A percentile compares a stretch with the other conserved stretches of the same genome.
phyloP scores from a whole-genome alignment of 2,888 invertebrate genomes.

The Diadegma fenestrale region DNA sequence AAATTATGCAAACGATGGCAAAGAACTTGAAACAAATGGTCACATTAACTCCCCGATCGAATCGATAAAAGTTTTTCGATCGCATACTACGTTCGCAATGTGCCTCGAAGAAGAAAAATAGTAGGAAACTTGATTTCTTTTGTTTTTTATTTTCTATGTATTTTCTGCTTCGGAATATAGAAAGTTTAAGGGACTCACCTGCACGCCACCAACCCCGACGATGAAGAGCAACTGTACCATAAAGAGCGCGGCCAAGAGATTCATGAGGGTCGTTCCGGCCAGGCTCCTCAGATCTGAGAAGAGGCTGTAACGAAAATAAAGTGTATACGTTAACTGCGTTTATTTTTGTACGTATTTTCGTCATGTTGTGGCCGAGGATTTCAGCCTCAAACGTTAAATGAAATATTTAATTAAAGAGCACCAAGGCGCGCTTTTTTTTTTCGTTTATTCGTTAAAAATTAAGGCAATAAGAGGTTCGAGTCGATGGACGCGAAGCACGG shows the following conservation, averaged over 20 bases:
- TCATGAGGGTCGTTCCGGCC: conserved; percentile 89
- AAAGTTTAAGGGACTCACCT: conserved; percentile 84
- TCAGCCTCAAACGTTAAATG: background rate
- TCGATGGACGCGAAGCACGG: background rate
- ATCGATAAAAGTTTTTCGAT: background rate
- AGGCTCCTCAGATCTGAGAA: conserved; percentile 89
- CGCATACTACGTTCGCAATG: no score
- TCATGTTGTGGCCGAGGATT: background rate
- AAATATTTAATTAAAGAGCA: conserved; percentile 5
- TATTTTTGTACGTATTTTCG: background rate
- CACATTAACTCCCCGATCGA: background rate
- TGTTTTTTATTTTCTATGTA: background rate
- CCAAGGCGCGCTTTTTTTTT: background rate
- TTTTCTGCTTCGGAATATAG: conserved; percentile 4
- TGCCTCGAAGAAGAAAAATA: background rate
- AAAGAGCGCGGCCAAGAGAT: conserved; percentile 89
- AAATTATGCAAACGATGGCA: background rate
- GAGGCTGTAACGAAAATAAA: conserved; percentile 86
- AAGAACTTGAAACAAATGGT: background rate
- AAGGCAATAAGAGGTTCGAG: conserved; percentile 24
- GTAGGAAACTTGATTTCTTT: background rate
- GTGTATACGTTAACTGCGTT: background rate
- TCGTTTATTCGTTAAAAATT: background rate
- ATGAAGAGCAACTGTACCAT: conserved; percentile 89
- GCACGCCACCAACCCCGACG: conserved; percentile 89